A percentile compares a stretch with the other conserved stretches of the same genome.
phyloP scores from a whole-genome alignment of 2,888 invertebrate species.

The Spilosoma lubricipeda region DNA sequence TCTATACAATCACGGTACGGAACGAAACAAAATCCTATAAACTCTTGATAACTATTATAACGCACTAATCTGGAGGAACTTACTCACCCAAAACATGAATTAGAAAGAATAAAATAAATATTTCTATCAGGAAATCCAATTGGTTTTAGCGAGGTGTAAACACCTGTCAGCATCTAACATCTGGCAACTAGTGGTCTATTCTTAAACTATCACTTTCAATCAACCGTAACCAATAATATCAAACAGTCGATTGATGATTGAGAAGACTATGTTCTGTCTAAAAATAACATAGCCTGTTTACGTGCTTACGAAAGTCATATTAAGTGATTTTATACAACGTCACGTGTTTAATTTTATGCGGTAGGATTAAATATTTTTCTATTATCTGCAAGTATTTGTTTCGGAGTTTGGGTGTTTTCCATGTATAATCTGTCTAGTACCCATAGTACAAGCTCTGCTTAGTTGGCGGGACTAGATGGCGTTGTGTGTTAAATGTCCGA shows the following conservation, averaged over 20 bases:
- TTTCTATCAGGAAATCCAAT: slow-evolving; percentile 18
- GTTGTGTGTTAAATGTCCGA: too few species aligned
- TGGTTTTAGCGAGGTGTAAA: slow-evolving; percentile 15
- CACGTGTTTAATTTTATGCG: not conserved
- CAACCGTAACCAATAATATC: slow-evolving; percentile 38
- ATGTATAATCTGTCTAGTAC: too few species aligned
- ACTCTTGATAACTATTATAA: not conserved
- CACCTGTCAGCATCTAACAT: slow-evolving; percentile 19
- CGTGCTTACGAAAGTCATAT: not conserved
- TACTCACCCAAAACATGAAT: not conserved
- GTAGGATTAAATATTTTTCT: not conserved
- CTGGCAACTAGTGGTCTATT: slow-evolving; percentile 15
- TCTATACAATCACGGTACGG: too few species aligned
- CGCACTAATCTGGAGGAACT: not conserved
- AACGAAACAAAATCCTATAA: not conserved
- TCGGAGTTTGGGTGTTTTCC: too few species aligned
- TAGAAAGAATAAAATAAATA: slow-evolving; percentile 23
- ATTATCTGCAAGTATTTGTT: too few species aligned
- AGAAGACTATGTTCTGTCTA: slow-evolving; percentile 21
- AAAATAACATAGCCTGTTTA: slow-evolving; percentile 31
- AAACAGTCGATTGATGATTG: slow-evolving; percentile 28
- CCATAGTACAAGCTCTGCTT: too few species aligned
- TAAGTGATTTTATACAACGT: not conserved
- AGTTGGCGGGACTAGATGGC: too few species aligned
- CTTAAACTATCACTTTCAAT: slow-evolving; percentile 39